These are phyloP conservation scores for Pseudomyrmex dendroicus DNA, from an alignment of 1,140 invertebrate genomes.

Conservation along the genomic window DNA sequence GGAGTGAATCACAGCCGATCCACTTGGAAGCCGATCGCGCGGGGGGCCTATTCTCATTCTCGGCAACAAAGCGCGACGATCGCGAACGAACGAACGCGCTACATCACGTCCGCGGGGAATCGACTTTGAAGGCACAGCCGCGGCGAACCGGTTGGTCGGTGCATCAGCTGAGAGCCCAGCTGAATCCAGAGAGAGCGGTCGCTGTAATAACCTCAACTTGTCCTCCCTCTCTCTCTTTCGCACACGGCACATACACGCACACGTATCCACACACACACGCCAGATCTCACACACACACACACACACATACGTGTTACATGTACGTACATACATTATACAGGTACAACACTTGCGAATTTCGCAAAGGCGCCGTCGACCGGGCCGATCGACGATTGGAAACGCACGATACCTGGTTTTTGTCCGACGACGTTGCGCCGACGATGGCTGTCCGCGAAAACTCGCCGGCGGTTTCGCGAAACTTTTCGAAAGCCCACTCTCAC, in stretches of 20 bases:
- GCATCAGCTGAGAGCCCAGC: conserved; percentile 80
- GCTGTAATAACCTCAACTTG: conserved; percentile 73
- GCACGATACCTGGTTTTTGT: conserved; percentile 35
- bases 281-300: background rate
- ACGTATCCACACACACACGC: background rate
- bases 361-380: conserved; percentile 19
- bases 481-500: conserved; percentile 82
- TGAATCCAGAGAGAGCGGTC: conserved; percentile 72
- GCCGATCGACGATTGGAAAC: background rate
- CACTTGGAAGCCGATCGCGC: no score
- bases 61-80: background rate
- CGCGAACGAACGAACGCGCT: background rate
- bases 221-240: conserved; percentile 32
- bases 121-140: background rate
- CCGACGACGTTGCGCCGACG: conserved; percentile 41
- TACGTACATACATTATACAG: background rate
- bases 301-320: background rate
- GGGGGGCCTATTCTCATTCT: background rate
- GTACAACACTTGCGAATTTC: conserved; percentile 26
- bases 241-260: background rate
- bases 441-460: conserved; percentile 68
- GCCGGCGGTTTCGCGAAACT: conserved; percentile 72
- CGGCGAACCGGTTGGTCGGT: conserved; percentile 71
- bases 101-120: background rate
- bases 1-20: background rate